phyloP scores from a whole-genome alignment of 2,888 invertebrate genomes.

The Pollenia angustigena region DNA sequence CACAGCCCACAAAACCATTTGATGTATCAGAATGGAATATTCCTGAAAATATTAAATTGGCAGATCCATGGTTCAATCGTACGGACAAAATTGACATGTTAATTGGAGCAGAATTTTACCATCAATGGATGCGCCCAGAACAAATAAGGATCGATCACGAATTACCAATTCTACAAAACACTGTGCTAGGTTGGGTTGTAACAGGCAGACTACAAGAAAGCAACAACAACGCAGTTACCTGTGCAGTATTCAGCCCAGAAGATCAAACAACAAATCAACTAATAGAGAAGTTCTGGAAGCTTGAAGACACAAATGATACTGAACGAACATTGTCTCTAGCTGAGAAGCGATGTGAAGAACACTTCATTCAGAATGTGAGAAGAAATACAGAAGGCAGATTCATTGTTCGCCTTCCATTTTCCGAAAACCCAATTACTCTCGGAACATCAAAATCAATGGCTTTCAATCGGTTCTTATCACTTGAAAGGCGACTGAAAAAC shows the following conservation, averaged over 20 bases:
- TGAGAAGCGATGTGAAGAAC: conserved; percentile 15
- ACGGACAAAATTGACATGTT: no score
- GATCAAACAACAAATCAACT: conserved; percentile 1
- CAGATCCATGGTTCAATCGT: no score
- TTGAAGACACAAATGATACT: conserved; percentile 7
- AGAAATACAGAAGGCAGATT: conserved; percentile 1
- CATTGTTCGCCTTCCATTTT: not conserved
- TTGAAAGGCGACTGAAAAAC: no score
- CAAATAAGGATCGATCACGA: not conserved
- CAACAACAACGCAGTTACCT: not conserved
- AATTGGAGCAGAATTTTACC: no score
- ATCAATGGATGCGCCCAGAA: no score
- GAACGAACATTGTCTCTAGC: not conserved
- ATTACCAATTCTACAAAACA: conserved; percentile 20
- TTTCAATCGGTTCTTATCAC: no score
- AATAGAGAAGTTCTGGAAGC: not conserved
- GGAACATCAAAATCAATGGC: no score
- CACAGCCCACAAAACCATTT: not conserved
- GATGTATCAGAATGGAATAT: no score
- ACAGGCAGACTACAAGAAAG: not conserved
- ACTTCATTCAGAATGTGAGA: conserved; percentile 2
- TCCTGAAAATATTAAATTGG: no score
- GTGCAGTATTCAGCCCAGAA: not conserved
- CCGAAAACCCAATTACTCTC: conserved; percentile 6
- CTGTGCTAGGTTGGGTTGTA: not conserved